Base-by-base conservation (phyloP, 2,888 invertebrate species). In the Dusona sp. region DNA sequence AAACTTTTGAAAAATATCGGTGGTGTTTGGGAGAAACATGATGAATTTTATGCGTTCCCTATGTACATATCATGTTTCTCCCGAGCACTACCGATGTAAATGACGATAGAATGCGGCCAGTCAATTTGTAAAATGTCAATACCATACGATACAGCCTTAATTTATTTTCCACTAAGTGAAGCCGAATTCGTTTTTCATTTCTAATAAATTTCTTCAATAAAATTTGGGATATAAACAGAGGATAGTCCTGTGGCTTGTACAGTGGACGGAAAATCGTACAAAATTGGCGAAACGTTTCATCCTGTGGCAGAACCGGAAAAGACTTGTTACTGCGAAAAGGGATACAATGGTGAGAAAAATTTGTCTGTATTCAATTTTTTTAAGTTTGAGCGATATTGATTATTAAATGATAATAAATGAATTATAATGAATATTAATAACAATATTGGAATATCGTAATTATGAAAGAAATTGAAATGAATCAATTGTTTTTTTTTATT, bases 181-280 rank as follows among this genome's bases (percentile, higher is more conserved):
- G 13, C 3, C 1, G 11, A 61, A 29, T 7, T 29, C 13, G 29
- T 61, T 61, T 29, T 7, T 25, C 16, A 13, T 29, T 61, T 61
- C 7, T 6, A 11, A 61, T 61, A 16, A 61, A 29, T 16, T 61
- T 16, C 29, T 29, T 29, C 9, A 48, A 48, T 6, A 33, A 22
- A 13, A 19, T 13, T 73, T 38, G n/a, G 22, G 8, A 57, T 16
- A 19, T 9, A 29, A 61, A 74, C 54, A 74, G 74, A 38, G 8
- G 84, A 90, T 0, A 79, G 67, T 75, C 57, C 89, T 3, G 57
- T 61, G 4, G 89, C 67, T 0, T 93, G 93, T 51, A 78, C 79
- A 16, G 92, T 93, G 19, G 86, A 91, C 7, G 93, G 91, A 2
- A 86, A 88, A 84, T 84, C 79, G 11, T 92, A 92, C 67, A 51